Conservation (phyloP, 64 coral and sea anemone genomes). For the Montipora efflorescens region DNA sequence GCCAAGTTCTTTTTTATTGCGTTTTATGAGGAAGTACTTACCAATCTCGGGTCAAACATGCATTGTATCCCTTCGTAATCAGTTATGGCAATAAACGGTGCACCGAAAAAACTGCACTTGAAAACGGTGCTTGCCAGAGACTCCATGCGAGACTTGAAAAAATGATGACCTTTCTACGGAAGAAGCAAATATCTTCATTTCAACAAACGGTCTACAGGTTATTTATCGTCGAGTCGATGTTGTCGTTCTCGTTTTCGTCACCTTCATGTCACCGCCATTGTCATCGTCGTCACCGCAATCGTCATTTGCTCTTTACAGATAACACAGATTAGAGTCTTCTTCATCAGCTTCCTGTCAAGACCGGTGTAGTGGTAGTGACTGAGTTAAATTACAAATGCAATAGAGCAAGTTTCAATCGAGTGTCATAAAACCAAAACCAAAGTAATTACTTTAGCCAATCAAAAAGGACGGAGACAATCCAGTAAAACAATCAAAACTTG, state of each 20-base stretch:
- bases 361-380: too few relatives aligned
- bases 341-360: too few relatives aligned
- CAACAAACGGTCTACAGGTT: not conserved
- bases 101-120: conserved; percentile 93
- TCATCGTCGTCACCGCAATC: not conserved
- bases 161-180: conserved; percentile 84
- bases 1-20: too few relatives aligned
- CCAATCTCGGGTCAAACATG: conserved; percentile 82
- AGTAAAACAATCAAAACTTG: too few relatives aligned
- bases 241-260: not conserved
- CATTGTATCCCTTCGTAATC: conserved; percentile 83
- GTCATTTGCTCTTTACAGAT: too few relatives aligned
- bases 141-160: conserved; percentile 78
- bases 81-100: conserved; percentile 78
- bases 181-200: not conserved
- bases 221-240: not conserved
- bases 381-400: too few relatives aligned
- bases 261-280: not conserved
- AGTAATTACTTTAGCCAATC: too few relatives aligned
- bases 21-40: conserved; percentile 17
- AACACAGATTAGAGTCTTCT: too few relatives aligned
- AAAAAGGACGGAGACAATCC: too few relatives aligned
- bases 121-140: conserved; percentile 78
- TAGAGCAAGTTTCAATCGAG: too few relatives aligned
- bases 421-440: too few relatives aligned